Base-by-base conservation (phyloP, 2,888 invertebrate species). In the Tetanocera ferruginea region DNA sequence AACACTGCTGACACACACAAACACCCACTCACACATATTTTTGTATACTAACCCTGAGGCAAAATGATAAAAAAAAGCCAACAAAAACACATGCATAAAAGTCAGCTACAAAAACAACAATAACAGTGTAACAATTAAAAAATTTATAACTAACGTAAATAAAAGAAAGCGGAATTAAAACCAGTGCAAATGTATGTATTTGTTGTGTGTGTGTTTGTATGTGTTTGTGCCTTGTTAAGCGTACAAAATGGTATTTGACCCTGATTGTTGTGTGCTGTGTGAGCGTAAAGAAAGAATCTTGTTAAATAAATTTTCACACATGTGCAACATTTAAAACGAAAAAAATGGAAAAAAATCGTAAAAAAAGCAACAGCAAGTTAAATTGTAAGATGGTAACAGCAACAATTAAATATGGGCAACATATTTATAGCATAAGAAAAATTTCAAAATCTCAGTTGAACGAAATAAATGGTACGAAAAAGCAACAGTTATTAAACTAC, bases 31-130 rank as follows among this genome's bases (percentile, higher is more conserved):
- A 66, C 43, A 67, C 28, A 3, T 14, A 8, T 37, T 34, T 19
- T 9, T 6, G 8, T 37, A 67, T 11, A 34, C 37, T 19, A n/a
- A 23, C 67, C 67, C 17, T 23, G 62, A 80, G 81, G 80, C 78
- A 79, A 81, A 78, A 69, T 49, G 37, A 67, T 14, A 67, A 23
- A 31, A 37, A 17, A 67, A 67, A n/a, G n/a, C n/a, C 37, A 67
- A 37, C 8, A 37, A 19, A 11, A 31, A n/a, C 43, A 67, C 6
- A 43, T 37, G 4, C 66, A 34, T 11, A 37, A 66, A 66, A 11
- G n/a, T 6, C 5, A 67, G 14, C 23, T 4, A 43, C 19, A 19
- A 67, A n/a, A 67, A 23, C 37, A 67, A 67, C 34, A 67, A 37
- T 60, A 14, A n/a, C 60, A 60, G 25, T 28, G 28, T 11, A 60